phyloP scores from a whole-genome alignment of 2,113 vertebrate species.

The Spermophilus dauricus region DNA sequence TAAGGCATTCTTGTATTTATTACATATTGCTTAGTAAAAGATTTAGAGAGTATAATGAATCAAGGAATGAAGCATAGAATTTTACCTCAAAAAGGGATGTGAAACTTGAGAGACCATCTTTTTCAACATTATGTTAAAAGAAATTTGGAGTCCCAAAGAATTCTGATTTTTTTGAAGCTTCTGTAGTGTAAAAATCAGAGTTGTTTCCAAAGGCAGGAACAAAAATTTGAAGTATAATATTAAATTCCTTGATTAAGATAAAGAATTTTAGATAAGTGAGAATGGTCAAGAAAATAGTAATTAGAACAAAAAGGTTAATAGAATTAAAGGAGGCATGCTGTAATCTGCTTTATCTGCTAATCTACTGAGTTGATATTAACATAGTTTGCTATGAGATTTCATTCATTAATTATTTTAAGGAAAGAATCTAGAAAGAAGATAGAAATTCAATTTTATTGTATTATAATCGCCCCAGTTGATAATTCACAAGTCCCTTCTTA shows the following conservation, averaged over 20 bases:
- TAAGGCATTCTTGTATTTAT: background rate
- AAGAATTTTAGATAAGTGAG: conserved; percentile 20
- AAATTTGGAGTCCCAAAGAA: background rate
- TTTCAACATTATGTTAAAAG: conserved; percentile 8
- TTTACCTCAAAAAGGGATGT: background rate
- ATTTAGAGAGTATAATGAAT: background rate
- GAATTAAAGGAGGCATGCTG: background rate
- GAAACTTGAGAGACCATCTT: background rate
- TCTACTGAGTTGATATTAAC: background rate
- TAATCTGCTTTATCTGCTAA: background rate
- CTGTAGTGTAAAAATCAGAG: background rate
- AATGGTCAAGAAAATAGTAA: conserved; percentile 9
- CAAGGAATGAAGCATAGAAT: conserved; percentile 1
- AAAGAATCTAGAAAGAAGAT: background rate
- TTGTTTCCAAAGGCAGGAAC: background rate
- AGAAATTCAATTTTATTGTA: background rate
- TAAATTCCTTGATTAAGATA: background rate
- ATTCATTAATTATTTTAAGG: background rate
- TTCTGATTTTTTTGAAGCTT: background rate
- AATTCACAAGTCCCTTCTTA: background rate
- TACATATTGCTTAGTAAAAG: background rate
- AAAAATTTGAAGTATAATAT: conserved; percentile 10
- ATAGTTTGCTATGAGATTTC: background rate
- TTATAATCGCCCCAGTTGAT: background rate
- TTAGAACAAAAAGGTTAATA: background rate